Conservation (phyloP, 2,888 invertebrate species). For the Venusia cambrica region DNA sequence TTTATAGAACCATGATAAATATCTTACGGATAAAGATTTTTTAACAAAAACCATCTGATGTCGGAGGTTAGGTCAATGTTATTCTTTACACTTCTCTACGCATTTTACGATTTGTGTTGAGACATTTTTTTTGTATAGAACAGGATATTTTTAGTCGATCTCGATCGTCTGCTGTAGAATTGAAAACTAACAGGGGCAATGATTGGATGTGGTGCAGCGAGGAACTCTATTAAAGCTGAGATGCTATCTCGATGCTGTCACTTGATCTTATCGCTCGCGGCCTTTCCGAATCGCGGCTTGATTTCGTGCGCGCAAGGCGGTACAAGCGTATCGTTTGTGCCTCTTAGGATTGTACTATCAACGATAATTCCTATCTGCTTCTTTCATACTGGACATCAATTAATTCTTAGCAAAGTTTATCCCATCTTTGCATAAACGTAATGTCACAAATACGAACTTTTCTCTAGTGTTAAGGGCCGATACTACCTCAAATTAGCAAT, state of each 20-base stretch:
- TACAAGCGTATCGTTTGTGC: too few relatives aligned
- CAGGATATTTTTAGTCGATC: constrained; percentile 28
- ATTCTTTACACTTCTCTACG: constrained; percentile 6
- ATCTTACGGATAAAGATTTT: constrained; percentile 10
- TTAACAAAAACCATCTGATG: constrained; percentile 10
- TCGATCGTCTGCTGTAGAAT: constrained; percentile 38
- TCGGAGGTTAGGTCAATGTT: constrained; percentile 10
- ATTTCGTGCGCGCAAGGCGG: constrained; percentile 37
- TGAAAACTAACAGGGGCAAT: constrained; percentile 47
- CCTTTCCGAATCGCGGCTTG: constrained; percentile 44
- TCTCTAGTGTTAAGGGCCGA: too few relatives aligned
- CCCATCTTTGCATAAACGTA: too few relatives aligned
- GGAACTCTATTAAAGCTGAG: constrained; percentile 68
- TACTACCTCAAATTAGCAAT: too few relatives aligned
- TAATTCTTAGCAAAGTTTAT: too few relatives aligned
- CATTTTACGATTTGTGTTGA: neutral
- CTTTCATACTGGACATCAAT: too few relatives aligned
- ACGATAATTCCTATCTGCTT: too few relatives aligned
- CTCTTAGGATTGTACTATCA: too few relatives aligned
- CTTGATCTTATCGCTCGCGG: constrained; percentile 59
- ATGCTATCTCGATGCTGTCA: constrained; percentile 65
- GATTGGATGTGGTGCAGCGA: constrained; percentile 67
- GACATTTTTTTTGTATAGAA: constrained; percentile 5
- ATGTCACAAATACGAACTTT: too few relatives aligned
- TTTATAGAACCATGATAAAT: constrained; percentile 9